phyloP scores from a whole-genome alignment of 2,888 invertebrate species.

The Eurois occulta region DNA sequence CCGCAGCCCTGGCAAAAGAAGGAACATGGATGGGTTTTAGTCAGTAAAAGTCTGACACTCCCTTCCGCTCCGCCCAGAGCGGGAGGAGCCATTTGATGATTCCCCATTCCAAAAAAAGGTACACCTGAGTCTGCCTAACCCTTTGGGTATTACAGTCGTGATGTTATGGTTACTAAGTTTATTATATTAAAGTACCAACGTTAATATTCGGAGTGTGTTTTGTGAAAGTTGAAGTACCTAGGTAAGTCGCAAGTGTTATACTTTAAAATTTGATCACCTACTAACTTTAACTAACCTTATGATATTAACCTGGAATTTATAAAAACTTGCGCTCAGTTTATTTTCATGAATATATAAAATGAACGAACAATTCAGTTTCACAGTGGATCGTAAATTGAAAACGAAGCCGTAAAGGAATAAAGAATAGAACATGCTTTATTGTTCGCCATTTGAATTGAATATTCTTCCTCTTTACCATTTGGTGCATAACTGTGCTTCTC shows the following conservation, averaged over 20 bases:
- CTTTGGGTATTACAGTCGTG: not conserved
- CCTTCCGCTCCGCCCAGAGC: too few relatives aligned
- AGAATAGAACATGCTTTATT: conserved; percentile 42
- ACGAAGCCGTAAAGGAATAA: conserved; percentile 34
- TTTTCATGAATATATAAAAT: conserved; percentile 37
- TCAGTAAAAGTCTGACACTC: too few relatives aligned
- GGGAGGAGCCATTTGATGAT: too few relatives aligned
- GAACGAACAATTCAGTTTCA: conserved; percentile 33
- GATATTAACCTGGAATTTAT: conserved; percentile 14
- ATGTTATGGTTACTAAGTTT: not conserved
- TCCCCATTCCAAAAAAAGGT: too few relatives aligned
- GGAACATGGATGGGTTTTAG: too few relatives aligned
- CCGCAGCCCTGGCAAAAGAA: too few relatives aligned
- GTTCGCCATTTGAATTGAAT: conserved; percentile 38
- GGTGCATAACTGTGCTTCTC: conserved; percentile 25
- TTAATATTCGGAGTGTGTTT: conserved; percentile 1
- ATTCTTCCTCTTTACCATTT: conserved; percentile 35
- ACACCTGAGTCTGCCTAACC: not conserved
- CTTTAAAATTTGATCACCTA: conserved; percentile 7
- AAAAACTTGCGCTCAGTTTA: conserved; percentile 27
- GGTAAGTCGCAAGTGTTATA: not conserved
- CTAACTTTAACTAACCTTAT: conserved; percentile 19
- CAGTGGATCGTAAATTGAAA: conserved; percentile 41
- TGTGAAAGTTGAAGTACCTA: not conserved
- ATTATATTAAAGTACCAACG: not conserved